These are phyloP conservation scores for Lepidothrix coronata DNA, from an alignment of 2,113 vertebrate species.

Conservation along the genomic window DNA sequence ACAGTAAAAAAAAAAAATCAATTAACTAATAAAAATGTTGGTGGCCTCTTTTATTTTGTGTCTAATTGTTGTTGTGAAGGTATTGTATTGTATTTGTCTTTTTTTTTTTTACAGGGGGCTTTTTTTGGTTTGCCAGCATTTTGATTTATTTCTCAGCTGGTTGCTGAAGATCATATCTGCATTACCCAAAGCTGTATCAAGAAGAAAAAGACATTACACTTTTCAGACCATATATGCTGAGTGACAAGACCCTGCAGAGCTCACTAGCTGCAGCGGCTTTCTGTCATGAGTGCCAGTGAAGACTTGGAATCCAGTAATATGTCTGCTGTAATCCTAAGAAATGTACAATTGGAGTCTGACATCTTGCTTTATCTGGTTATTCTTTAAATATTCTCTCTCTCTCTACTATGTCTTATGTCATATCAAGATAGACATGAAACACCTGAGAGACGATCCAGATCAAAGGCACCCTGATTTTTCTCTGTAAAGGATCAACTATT, in stretches of 20 bases:
- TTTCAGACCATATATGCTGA: not conserved
- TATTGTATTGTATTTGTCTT: not conserved
- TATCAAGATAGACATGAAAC: not conserved
- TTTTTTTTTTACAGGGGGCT: accelerated
- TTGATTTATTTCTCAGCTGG: not conserved
- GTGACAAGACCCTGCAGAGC: constrained; percentile 31
- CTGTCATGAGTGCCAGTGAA: not conserved
- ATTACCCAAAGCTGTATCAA: not conserved
- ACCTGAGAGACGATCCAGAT: not conserved
- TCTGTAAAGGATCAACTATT: not conserved
- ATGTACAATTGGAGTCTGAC: not conserved
- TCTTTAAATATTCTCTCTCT: constrained; percentile 1
- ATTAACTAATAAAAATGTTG: not conserved
- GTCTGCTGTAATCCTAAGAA: constrained; percentile 9
- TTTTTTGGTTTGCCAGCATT: not conserved
- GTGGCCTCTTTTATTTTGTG: not conserved
- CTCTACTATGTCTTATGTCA: not conserved
- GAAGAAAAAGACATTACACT: not conserved
- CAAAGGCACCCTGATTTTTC: not conserved
- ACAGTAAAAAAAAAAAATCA: not conserved
- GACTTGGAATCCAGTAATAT: constrained; percentile 1
- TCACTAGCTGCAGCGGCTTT: not conserved
- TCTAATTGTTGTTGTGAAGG: not conserved
- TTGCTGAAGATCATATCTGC: not conserved
- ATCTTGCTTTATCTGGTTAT: constrained; percentile 31